Evolutionary conservation across 2,888 invertebrate species (phyloP).

Genomic region (Lycophotia porphyrea): DNA sequence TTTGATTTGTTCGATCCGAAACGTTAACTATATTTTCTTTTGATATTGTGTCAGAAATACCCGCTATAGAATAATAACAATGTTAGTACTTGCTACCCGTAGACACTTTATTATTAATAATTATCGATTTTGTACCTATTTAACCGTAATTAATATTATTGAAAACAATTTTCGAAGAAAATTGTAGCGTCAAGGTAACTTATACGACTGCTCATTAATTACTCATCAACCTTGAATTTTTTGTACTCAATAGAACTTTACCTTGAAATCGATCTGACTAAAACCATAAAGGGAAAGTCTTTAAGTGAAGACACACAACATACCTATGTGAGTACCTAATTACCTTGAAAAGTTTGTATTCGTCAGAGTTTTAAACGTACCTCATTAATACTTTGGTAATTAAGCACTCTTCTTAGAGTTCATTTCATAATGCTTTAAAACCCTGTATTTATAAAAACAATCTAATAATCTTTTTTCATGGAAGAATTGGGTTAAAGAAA

Average conservation of each 20-base stretch:
- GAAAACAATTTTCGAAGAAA: conserved; percentile 45
- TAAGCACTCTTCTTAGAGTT: background rate
- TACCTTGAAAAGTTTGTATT: background rate
- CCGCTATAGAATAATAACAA: background rate
- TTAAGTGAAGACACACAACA: background rate
- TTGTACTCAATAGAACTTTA: conserved; percentile 11
- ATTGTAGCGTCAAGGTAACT: conserved; percentile 15
- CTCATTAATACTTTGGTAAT: conserved; percentile 13
- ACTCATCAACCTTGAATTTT: conserved; percentile 31
- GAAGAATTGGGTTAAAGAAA: background rate
- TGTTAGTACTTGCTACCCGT: too few relatives aligned
- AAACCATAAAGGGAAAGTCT: conserved; percentile 9
- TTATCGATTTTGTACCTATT: conserved; percentile 28
- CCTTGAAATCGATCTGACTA: conserved; percentile 11
- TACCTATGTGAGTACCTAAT: background rate
- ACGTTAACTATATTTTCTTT: background rate
- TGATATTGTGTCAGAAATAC: background rate
- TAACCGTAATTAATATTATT: conserved; percentile 35
- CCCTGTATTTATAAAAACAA: conserved; percentile 2
- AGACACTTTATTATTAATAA: background rate
- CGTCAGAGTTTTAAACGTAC: background rate
- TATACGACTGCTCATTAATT: conserved; percentile 11
- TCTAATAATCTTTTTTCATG: background rate
- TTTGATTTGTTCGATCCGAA: background rate
- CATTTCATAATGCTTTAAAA: conserved; percentile 9